These are phyloP conservation scores for Trachemys scripta DNA, from an alignment of 2,113 vertebrate species.

Conservation along the genomic window DNA sequence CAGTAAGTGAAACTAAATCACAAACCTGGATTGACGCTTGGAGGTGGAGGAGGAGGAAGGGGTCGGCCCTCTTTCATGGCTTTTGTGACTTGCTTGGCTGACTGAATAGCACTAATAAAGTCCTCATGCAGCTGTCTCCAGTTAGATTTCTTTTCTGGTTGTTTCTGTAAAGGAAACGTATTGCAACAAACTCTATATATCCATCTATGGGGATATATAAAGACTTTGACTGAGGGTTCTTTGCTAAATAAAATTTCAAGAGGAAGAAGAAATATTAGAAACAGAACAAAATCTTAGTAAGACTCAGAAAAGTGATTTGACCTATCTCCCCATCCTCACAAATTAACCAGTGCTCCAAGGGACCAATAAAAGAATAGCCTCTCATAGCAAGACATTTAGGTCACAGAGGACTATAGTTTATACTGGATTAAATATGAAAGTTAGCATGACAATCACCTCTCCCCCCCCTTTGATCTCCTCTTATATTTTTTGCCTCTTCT, in stretches of 20 bases:
- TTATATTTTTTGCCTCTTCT: background rate
- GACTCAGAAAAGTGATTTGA: background rate
- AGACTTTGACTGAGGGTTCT: background rate
- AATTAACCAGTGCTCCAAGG: background rate
- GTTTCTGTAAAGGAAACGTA: constrained; percentile 50
- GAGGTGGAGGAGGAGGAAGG: constrained; percentile 61
- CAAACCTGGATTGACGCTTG: constrained; percentile 69
- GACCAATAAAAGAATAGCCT: background rate
- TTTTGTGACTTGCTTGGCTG: constrained; percentile 57
- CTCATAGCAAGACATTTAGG: background rate
- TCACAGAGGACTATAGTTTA: background rate
- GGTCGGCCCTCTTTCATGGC: constrained; percentile 63
- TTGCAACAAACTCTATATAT: background rate
- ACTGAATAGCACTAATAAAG: constrained; percentile 65
- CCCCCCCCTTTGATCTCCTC: background rate
- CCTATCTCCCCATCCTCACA: background rate
- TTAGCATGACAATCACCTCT: background rate
- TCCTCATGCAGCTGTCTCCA: constrained; percentile 76
- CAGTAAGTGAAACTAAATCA: background rate
- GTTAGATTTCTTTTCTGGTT: constrained; percentile 66
- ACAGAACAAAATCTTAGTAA: constrained; percentile 8
- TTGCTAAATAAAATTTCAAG: background rate
- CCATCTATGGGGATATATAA: background rate
- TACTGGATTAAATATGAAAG: background rate
- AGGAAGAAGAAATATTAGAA: background rate